Base-by-base conservation (phyloP, 2,888 invertebrate species). In the Meiosimyza platycephala region DNA sequence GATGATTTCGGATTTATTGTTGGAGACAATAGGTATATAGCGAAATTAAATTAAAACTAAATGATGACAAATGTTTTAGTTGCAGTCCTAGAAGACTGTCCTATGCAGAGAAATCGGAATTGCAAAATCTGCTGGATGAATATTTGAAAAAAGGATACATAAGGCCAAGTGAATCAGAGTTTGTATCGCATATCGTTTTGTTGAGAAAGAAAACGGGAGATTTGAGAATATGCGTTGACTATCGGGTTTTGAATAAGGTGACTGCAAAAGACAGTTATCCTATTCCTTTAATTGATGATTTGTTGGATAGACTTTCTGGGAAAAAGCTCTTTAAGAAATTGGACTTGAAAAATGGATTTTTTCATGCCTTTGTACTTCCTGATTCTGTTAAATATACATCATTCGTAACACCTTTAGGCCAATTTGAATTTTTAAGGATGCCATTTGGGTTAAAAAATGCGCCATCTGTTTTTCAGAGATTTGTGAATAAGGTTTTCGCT, bases 361-460 rank as follows among this genome's bases (percentile, higher is more conserved):
- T 62, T 40, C 48, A 62, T 47, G 62, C 48, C 6, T 40, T 16
- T 47, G 16, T 63, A 16, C 18, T 50, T 11, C 7, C 9, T 1
- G 48, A 6, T 11, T 63, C 63, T 1, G 18, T 63, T 3, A 63
- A 63, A 47, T 65, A 28, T 33, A 60, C 59, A 1, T 60, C 60
- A 3, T 55, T 68, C 47, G 16, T 47, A n/a, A 68, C 68, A 13
- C 68, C 68, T 7, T 4, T 69, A 13, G 68, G 48, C n/a, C 68
- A 69, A 28, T 59, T 16, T 22, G 54, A 66, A 16, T 76, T 72
- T 62, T 55, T 69, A 11, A 71, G 66, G 13, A 74, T 74, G 74
- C 70, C 72, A n/a, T 74, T 75, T 65, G 69, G 75, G 4, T 7
- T 72, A 13, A 72, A 54, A 50, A 75, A 75, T 68, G 68, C 72